phyloP scores from a whole-genome alignment of 2,888 invertebrate genomes.

The Rotaria macrura region DNA sequence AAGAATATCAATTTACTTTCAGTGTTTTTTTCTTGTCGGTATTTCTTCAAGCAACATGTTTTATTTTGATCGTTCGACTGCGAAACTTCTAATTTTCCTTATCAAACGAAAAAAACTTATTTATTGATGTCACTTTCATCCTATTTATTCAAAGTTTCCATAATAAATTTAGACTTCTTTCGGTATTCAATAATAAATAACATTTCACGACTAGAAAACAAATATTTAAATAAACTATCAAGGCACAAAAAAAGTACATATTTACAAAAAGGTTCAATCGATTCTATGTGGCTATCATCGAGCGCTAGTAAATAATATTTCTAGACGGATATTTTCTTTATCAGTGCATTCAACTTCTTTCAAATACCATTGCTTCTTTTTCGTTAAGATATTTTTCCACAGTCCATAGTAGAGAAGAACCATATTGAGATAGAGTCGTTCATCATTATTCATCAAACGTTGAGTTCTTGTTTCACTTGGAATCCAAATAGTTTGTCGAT shows the following conservation, averaged over 20 bases:
- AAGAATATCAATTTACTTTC: too few species aligned
- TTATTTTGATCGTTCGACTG: too few species aligned
- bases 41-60: too few species aligned
- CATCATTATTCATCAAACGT: neutral
- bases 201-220: neutral
- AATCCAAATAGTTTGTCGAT: neutral
- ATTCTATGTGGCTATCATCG: neutral
- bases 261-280: neutral
- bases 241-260: neutral
- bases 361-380: neutral
- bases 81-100: neutral
- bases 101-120: neutral
- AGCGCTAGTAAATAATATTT: neutral
- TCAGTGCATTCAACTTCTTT: neutral
- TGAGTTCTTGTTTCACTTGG: neutral
- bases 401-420: neutral
- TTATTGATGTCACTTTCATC: neutral
- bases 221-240: neutral
- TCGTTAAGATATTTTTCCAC: neutral
- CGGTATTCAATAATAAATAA: neutral
- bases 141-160: neutral
- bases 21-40: too few species aligned
- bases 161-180: neutral
- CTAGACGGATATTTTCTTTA: neutral
- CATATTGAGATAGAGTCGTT: neutral